Base-by-base conservation (phyloP, 2,888 invertebrate species). In the Drosophila fulvimacula region DNA sequence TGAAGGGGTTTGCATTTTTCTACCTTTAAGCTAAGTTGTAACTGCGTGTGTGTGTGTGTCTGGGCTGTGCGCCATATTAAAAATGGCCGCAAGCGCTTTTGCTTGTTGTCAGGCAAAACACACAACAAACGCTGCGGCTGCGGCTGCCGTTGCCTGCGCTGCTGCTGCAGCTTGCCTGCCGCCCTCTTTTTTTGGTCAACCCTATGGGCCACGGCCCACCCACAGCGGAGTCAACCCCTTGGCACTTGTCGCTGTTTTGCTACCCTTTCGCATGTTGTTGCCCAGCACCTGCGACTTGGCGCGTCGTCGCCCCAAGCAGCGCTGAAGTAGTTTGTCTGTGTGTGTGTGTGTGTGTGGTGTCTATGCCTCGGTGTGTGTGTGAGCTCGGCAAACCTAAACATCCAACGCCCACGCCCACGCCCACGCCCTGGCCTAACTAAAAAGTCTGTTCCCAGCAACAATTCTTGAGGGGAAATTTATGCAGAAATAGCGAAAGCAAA, bases 391-490 rank as follows among this genome's bases (percentile, higher is more conserved):
- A 60, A 48, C 21, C 63, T 24, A 19, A 27, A 21, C 39, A n/a
- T 15, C 17, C 48, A 17, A 32, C 36, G 5, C 13, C 17, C 27
- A 24, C 21, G 11, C 41, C 24, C n/a, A 32, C 36, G 5, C 13
- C 17, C 27, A 24, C 21, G 11, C 41, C 24, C n/a, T 11, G 21
- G 59, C 21, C 56, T 32, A 48, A 30, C 48, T 11, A 32, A 30
- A 62, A 32, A 66, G 17, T 34, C 55, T 55, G 36, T n/a, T 9
- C 42, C 39, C 58, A 53, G 63, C 79, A 64, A 72, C 79, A 81
- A 89, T 82, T 85, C 87, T 87, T 85, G 66, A 75, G 89, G 90
- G 89, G 70, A 86, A 88, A 89, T 89, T 89, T 90, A 90, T 87
- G 79, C 82, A 77, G 73, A 82, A 71, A 78, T 76, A 61, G 60